phyloP scores from a whole-genome alignment of 2,113 vertebrate species.

The Paradisaea rubra region DNA sequence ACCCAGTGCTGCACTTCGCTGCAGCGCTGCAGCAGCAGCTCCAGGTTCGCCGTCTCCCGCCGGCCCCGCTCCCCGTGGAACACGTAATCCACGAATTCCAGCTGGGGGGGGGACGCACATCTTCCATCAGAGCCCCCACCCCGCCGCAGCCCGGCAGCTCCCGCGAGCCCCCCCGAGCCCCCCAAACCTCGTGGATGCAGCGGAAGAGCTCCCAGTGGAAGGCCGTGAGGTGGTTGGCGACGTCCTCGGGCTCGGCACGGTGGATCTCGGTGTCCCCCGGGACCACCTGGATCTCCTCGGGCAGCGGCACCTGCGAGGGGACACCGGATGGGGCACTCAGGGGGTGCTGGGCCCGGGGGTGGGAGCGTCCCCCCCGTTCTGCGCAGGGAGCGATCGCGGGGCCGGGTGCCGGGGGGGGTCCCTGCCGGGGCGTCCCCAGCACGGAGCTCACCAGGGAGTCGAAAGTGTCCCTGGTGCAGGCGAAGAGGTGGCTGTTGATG shows the following conservation, averaged over 20 bases:
- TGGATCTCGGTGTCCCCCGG: constrained; percentile 93
- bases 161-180: rapidly evolving
- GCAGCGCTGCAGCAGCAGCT: constrained; percentile 94
- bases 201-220: constrained; percentile 97
- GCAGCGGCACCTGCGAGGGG: constrained; percentile 82
- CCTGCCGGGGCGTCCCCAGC: neutral
- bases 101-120: constrained; percentile 37
- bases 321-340: rapidly evolving
- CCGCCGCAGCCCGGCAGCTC: rapidly evolving
- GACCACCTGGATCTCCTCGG: constrained; percentile 90
- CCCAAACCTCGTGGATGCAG: constrained; percentile 89
- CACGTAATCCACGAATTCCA: constrained; percentile 95
- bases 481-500: constrained; percentile 95
- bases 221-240: constrained; percentile 89
- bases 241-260: constrained; percentile 89
- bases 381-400: rapidly evolving
- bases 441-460: constrained; percentile 81
- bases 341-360: neutral
- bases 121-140: neutral
- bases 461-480: constrained; percentile 84
- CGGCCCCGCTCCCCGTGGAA: constrained; percentile 92
- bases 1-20: constrained; percentile 97
- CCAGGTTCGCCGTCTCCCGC: constrained; percentile 92
- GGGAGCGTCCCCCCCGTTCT: neutral
- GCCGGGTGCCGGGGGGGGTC: neutral